A percentile compares a stretch with the other conserved stretches of the same genome.
These are phyloP conservation scores for Polydrusus tereticollis DNA, from an alignment of 2,888 invertebrate genomes.

Conservation along the genomic window DNA sequence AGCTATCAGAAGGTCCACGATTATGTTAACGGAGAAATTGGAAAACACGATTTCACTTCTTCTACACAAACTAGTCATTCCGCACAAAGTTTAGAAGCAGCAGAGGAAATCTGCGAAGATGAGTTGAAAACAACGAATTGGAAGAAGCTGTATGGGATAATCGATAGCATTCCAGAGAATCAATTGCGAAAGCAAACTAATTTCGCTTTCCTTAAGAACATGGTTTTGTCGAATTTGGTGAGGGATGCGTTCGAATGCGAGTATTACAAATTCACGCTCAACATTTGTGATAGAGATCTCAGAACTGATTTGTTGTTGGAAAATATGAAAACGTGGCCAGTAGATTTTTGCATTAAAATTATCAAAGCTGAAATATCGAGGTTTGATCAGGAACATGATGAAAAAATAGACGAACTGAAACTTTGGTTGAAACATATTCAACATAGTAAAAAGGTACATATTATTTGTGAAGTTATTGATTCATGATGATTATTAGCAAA, in stretches of 20 bases:
- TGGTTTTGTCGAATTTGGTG: constrained; percentile 73
- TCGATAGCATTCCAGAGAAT: constrained; percentile 73
- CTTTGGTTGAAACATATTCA: constrained; percentile 74
- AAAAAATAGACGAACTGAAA: constrained; percentile 64
- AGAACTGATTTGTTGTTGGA: constrained; percentile 70
- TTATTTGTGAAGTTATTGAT: too few relatives aligned
- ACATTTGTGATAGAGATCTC: constrained; percentile 69
- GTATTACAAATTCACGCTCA: constrained; percentile 70
- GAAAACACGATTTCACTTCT: constrained; percentile 50
- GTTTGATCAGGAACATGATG: constrained; percentile 60
- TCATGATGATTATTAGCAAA: too few relatives aligned
- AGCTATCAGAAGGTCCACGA: constrained; percentile 69
- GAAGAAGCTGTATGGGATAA: constrained; percentile 65
- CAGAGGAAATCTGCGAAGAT: constrained; percentile 58
- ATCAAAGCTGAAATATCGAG: constrained; percentile 69
- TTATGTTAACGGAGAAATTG: constrained; percentile 65
- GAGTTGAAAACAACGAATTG: constrained; percentile 63
- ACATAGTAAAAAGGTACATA: constrained; percentile 75
- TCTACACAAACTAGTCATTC: constrained; percentile 48
- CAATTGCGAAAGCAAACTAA: constrained; percentile 69
- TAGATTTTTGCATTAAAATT: constrained; percentile 70
- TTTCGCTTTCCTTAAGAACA: constrained; percentile 72
- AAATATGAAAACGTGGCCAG: constrained; percentile 72
- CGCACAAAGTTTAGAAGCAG: constrained; percentile 57
- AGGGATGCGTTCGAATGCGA: constrained; percentile 68